Percentiles rank a stretch among this genome's conserved stretches.
These are phyloP conservation scores for Lycophotia porphyrea DNA, from an alignment of 2,888 invertebrate species.

Conservation along the genomic window DNA sequence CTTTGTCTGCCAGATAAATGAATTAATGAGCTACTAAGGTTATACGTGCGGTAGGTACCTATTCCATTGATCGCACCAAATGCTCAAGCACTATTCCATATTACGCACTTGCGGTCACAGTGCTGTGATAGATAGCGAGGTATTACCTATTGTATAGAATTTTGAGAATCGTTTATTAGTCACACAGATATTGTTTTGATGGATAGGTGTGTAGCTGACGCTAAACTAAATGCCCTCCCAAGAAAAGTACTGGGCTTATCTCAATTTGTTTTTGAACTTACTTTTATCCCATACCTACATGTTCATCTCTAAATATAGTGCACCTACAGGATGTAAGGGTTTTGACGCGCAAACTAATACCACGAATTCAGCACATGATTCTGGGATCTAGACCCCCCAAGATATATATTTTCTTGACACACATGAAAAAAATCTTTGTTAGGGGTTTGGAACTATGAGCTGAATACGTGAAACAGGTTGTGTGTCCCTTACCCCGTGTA, in stretches of 20 bases:
- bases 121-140: neutral
- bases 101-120: neutral
- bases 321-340: neutral
- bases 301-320: neutral
- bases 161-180: neutral
- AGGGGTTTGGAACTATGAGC: neutral
- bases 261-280: neutral
- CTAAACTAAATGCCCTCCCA: neutral
- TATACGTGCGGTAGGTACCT: neutral
- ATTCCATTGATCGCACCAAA: neutral
- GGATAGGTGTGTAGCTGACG: neutral
- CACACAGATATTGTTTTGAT: neutral
- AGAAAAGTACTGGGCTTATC: neutral
- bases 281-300: neutral
- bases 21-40: neutral
- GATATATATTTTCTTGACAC: neutral
- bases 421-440: neutral
- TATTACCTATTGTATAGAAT: neutral
- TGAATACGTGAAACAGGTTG: neutral
- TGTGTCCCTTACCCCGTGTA: neutral
- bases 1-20: neutral
- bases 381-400: neutral
- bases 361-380: neutral
- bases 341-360: neutral
- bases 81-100: neutral